Conservation (phyloP, 2,888 invertebrate genomes). For the Drosophila formosana region DNA sequence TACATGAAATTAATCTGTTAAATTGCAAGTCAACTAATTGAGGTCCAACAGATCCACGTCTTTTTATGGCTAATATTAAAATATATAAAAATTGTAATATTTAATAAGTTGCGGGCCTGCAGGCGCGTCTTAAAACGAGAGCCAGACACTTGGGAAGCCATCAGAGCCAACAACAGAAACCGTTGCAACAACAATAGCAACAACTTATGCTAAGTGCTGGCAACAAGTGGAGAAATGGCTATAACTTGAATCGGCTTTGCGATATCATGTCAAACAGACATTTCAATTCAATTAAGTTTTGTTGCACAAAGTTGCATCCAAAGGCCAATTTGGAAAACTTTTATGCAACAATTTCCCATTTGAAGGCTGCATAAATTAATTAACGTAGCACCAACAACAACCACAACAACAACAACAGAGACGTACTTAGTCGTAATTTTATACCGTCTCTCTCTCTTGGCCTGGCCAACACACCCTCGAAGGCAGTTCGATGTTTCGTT, state of each 20-base stretch:
- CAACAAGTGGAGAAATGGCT: constrained; percentile 43
- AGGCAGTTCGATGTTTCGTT: background rate
- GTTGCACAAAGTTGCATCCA: constrained; percentile 53
- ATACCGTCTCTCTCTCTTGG: background rate
- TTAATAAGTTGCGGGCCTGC: constrained; percentile 23
- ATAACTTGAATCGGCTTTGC: constrained; percentile 28
- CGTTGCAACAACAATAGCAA: constrained; percentile 27
- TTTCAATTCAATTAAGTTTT: constrained; percentile 81
- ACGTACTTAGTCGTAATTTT: background rate
- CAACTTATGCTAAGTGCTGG: constrained; percentile 42
- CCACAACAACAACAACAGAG: constrained; percentile 4
- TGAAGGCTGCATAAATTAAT: constrained; percentile 61
- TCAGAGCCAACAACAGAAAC: constrained; percentile 6
- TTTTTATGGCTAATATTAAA: constrained; percentile 32
- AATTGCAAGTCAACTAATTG: constrained; percentile 31
- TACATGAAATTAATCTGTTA: constrained; percentile 28
- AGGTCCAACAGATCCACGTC: constrained; percentile 14
- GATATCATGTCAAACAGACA: constrained; percentile 77
- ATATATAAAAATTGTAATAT: constrained; percentile 39
- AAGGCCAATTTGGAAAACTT: constrained; percentile 37
- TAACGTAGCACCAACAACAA: constrained; percentile 13
- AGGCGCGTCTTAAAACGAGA: constrained; percentile 10
- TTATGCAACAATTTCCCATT: constrained; percentile 50
- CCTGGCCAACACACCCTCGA: background rate
- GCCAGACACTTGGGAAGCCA: constrained; percentile 23